phyloP scores from a whole-genome alignment of 2,888 invertebrate species.

The Drosophila kambysellisi region DNA sequence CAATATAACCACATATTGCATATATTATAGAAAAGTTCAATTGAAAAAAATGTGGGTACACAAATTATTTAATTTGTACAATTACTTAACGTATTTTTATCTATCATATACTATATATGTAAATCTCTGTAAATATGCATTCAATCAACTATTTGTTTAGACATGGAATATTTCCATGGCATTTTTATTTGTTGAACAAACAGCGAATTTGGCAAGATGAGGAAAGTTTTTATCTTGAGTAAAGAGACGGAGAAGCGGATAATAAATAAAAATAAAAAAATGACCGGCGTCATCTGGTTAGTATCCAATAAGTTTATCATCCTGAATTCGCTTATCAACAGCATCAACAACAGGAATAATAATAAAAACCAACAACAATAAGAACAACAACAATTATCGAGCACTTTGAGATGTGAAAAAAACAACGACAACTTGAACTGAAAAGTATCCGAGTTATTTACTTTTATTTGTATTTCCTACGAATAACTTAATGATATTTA shows the following conservation, averaged over 20 bases:
- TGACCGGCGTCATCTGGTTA: neutral
- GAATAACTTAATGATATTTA: conserved; percentile 13
- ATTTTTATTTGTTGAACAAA: conserved; percentile 1
- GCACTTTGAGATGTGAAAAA: conserved; percentile 7
- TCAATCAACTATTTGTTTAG: conserved; percentile 18
- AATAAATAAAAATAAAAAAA: conserved; percentile 14
- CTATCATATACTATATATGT: neutral
- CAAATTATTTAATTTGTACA: neutral
- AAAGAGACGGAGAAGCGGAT: neutral
- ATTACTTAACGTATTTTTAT: neutral
- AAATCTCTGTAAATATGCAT: neutral
- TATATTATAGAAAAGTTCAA: fast-evolving
- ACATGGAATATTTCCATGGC: conserved; percentile 13
- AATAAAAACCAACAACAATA: neutral
- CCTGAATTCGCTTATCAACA: conserved; percentile 10
- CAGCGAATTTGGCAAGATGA: neutral
- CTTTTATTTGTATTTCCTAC: conserved; percentile 16
- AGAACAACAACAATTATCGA: conserved; percentile 9
- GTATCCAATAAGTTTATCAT: conserved; percentile 17
- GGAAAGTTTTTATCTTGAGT: conserved; percentile 6
- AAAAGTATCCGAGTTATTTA: conserved; percentile 1
- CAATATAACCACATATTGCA: neutral
- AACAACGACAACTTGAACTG: conserved; percentile 11
- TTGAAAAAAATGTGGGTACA: neutral
- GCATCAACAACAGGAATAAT: conserved; percentile 5